Evolutionary conservation across 2,888 invertebrate genomes (phyloP).

Genomic region (Xanthia togata): DNA sequence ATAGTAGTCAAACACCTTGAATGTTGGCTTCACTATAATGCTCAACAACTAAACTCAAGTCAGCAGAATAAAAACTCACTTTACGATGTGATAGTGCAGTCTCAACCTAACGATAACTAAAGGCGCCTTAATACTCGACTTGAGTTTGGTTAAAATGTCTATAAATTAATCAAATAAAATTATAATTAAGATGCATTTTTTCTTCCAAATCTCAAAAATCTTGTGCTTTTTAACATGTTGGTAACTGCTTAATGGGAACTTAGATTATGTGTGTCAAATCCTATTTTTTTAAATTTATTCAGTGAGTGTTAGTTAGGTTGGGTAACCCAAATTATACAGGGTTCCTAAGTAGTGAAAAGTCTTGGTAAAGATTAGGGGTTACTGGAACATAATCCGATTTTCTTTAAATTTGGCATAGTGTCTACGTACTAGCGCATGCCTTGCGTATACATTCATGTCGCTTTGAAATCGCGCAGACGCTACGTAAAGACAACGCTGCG

Average conservation of each 20-base stretch:
- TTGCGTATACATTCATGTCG: neutral
- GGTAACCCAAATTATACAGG: neutral
- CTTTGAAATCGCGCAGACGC: neutral
- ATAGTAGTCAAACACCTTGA: constrained; percentile 22
- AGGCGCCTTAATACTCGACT: neutral
- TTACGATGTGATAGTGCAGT: neutral
- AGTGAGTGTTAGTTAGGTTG: neutral
- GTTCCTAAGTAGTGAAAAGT: neutral
- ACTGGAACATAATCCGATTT: neutral
- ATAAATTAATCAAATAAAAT: neutral
- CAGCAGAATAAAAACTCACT: neutral
- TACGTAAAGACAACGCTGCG: neutral
- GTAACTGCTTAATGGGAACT: neutral
- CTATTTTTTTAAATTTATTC: neutral
- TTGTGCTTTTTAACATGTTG: constrained; percentile 4
- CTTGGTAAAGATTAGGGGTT: neutral
- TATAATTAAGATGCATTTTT: neutral
- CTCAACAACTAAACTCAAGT: constrained; percentile 26
- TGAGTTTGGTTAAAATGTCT: constrained; percentile 9
- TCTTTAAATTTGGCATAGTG: neutral
- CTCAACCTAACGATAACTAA: neutral
- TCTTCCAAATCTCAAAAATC: neutral
- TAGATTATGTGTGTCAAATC: neutral
- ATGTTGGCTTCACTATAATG: neutral
- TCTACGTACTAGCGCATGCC: neutral